Conservation (phyloP, 2,113 vertebrate species). For the Gnathonemus echidnorhynchus region DNA sequence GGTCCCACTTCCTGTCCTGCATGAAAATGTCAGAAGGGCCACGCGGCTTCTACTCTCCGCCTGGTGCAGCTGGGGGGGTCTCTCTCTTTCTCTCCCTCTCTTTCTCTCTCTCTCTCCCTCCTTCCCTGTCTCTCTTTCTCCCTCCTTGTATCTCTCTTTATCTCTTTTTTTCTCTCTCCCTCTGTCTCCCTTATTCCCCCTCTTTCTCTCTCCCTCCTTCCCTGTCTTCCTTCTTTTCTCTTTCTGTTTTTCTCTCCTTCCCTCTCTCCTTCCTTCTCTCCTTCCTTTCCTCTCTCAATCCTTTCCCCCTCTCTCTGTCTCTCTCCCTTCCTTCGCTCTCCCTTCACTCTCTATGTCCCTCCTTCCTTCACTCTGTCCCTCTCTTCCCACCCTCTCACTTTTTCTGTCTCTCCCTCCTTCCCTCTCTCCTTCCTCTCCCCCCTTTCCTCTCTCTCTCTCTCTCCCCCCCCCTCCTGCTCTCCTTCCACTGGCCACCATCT, state of each 20-base stretch:
- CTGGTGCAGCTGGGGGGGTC: not conserved
- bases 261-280: no score
- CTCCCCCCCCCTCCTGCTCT: not conserved
- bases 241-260: not conserved
- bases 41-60: not conserved
- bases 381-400: no score
- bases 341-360: no score
- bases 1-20: not conserved
- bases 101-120: not conserved
- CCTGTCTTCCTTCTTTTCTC: not conserved
- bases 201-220: not conserved
- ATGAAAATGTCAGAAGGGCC: not conserved
- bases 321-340: not conserved
- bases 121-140: not conserved
- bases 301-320: not conserved
- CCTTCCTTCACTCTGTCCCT: no score
- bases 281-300: not conserved
- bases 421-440: no score
- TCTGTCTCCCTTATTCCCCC: not conserved
- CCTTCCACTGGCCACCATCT: not conserved
- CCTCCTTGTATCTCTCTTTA: not conserved
- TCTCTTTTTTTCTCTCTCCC: not conserved
- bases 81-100: not conserved
- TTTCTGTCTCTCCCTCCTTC: not conserved
- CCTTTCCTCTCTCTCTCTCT: not conserved